Conservation (phyloP, 2,888 invertebrate species). For the Litoditis marina region DNA sequence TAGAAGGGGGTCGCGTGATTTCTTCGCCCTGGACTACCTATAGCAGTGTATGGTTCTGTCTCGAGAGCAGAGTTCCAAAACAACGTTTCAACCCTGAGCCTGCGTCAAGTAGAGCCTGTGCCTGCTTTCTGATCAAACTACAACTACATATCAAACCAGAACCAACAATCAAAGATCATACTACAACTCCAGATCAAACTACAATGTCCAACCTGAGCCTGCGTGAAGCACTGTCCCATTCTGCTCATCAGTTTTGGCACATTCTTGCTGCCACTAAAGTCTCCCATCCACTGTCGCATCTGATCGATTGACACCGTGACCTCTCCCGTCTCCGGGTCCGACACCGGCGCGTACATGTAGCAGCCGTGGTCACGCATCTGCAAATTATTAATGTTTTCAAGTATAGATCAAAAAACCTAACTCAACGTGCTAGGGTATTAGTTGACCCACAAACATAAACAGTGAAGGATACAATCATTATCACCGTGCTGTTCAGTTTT, state of each 20-base stretch:
- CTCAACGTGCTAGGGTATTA: not conserved
- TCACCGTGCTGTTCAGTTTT: no score
- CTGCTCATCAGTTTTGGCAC: conserved; percentile 62
- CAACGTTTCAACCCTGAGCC: no score
- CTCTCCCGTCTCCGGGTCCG: conserved; percentile 25
- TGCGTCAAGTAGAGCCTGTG: no score
- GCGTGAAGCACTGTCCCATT: conserved; percentile 63
- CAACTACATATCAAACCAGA: no score
- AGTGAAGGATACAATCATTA: no score
- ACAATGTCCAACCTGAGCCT: conserved; percentile 52
- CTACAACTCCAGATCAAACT: not conserved
- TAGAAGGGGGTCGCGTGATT: no score
- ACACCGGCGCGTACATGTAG: conserved; percentile 45
- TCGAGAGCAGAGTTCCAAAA: no score
- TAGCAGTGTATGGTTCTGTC: no score
- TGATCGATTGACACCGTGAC: conserved; percentile 28
- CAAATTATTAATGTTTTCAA: conserved; percentile 3
- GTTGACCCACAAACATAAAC: not conserved
- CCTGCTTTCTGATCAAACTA: no score
- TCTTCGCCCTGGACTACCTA: no score
- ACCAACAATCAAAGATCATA: not conserved
- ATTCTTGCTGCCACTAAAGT: conserved; percentile 43
- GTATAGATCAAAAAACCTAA: not conserved
- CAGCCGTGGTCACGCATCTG: conserved; percentile 58
- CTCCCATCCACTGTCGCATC: conserved; percentile 51